These are phyloP conservation scores for Thamnophis elegans DNA, from an alignment of 2,797 vertebrate species.

Conservation along the genomic window DNA sequence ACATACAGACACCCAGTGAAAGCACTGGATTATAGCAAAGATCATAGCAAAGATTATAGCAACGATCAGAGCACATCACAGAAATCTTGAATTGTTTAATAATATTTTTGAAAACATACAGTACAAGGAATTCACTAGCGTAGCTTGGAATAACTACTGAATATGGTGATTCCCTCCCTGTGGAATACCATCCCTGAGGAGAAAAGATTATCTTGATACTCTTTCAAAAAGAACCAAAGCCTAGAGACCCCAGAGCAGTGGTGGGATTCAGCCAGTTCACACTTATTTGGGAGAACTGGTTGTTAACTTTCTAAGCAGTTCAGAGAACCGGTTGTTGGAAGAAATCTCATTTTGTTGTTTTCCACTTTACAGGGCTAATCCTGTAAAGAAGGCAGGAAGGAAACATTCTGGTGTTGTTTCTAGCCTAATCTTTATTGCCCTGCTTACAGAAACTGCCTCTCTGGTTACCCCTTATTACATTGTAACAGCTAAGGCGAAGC, in stretches of 20 bases:
- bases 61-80: background rate
- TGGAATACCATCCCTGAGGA: background rate
- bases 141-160: background rate
- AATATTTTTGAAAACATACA: background rate
- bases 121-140: background rate
- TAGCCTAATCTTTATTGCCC: too few species aligned
- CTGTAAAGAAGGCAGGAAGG: too few species aligned
- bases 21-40: background rate
- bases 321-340: too few species aligned
- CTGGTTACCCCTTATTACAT: too few species aligned
- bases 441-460: too few species aligned
- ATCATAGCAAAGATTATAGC: background rate
- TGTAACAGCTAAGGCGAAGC: too few species aligned
- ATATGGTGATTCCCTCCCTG: background rate
- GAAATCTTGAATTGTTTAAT: constrained; percentile 9
- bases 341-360: too few species aligned
- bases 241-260: background rate
- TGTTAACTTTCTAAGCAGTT: too few species aligned
- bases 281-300: too few species aligned
- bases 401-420: too few species aligned
- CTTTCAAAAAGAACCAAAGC: background rate
- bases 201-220: background rate
- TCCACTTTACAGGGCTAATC: too few species aligned
- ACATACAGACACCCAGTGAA: background rate
- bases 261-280: too few species aligned